Conservation (phyloP, 1,140 invertebrate genomes). For the Aphelinus certus region DNA sequence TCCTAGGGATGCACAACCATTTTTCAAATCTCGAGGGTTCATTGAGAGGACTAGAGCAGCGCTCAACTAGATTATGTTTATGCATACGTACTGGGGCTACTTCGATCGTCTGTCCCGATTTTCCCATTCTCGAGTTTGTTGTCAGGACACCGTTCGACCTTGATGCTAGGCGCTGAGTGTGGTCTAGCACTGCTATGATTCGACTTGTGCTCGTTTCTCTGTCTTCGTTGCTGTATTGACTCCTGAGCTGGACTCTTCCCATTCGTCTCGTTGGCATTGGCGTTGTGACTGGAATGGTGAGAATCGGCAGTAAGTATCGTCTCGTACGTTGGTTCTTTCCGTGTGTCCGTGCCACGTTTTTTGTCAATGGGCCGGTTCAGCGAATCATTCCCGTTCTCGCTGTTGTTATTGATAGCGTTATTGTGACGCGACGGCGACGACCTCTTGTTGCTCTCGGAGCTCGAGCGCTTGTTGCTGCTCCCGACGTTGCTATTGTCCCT, state of each 20-base stretch:
- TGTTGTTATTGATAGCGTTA: neutral
- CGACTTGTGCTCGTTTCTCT: neutral
- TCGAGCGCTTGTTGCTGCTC: neutral
- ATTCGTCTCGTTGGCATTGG: neutral
- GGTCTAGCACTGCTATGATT: constrained; percentile 46
- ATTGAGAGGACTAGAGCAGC: too few relatives aligned
- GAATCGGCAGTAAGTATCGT: neutral
- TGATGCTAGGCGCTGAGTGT: constrained; percentile 60
- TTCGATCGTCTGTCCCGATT: neutral
- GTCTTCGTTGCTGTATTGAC: neutral
- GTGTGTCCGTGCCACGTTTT: neutral
- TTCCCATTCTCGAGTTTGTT: constrained; percentile 35
- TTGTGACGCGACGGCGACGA: neutral
- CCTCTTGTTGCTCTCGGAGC: constrained; percentile 5
- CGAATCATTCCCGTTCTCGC: neutral
- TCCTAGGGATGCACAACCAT: constrained; percentile 28
- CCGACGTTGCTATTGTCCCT: neutral
- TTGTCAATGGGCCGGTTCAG: neutral
- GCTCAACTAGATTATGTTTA: neutral
- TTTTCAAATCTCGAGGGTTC: neutral
- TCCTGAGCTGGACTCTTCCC: neutral
- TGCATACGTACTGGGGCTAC: neutral
- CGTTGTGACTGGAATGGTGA: neutral
- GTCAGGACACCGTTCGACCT: constrained; percentile 48
- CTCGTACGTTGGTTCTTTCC: constrained; percentile 16